Base-by-base conservation (phyloP, 2,797 vertebrate genomes). In the Pyrocephalus nanus region DNA sequence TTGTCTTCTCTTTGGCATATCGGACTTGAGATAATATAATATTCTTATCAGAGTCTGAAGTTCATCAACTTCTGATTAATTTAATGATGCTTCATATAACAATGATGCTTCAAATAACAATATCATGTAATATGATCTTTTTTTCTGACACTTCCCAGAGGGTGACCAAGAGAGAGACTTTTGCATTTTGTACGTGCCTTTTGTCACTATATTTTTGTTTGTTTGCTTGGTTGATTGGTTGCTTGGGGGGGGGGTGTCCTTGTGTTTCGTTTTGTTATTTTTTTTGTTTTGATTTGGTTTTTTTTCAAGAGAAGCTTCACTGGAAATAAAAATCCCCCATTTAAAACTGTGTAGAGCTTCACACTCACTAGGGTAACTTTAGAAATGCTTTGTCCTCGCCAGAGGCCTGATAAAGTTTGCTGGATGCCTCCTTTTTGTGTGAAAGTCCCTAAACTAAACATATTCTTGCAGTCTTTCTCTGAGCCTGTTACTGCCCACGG, bases 401-500 rank as follows among this genome's bases (percentile, higher is more conserved):
- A 6, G 47, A 65, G 23, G 34, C 16, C 29, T 22, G 34, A 8
- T 0, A 16, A 55, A 75, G 18, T 50, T 91, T 75, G 9, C 27
- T 6, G 29, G 29, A 26, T 71, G 61, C 11, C 15, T 0, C 11
- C 10, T 81, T 7, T 6, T 30, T 45, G n/a, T 3, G 27, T 18
- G 34, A 42, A 34, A 42, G 19, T 13, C 21, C 38, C 54, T 34
- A 8, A 84, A 60, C 2, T 8, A 4, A 4, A 23, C 11, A 0
- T 19, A 6, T 21, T 76, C 27, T 51, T n/a, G 12, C n/a, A 12
- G 14, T 34, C 27, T 29, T 65, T 72, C 40, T 29, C 27, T 4
- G 54, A 9, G 42, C 27, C 26, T 2, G 3, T 6, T 60, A 1
- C 43, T 48, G 50, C 34, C 23, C 34, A 3, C 0, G 0, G 23